Evolutionary conservation across 2,113 vertebrate species (phyloP).

Genomic region (Silurus asotus): DNA sequence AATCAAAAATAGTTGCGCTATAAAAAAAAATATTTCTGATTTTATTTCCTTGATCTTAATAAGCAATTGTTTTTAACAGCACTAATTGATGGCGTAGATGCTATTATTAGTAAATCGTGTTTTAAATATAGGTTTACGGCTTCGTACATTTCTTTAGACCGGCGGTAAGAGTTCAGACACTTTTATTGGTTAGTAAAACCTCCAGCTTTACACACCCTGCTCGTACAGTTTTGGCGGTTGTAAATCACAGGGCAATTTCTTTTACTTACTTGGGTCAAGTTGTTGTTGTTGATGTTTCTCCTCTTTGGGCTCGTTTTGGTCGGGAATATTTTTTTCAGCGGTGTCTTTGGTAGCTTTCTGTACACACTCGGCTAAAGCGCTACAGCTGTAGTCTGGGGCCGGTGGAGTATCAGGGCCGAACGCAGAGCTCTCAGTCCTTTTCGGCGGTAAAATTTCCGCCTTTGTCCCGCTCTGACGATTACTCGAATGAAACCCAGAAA

Average conservation of each 20-base stretch:
- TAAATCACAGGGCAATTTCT: conserved; percentile 95
- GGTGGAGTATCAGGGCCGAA: conserved; percentile 79
- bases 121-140: conserved; percentile 76
- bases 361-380: conserved; percentile 75
- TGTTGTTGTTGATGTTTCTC: conserved; percentile 85
- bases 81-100: conserved; percentile 21
- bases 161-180: conserved; percentile 88
- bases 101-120: conserved; percentile 57
- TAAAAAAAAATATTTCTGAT: not conserved
- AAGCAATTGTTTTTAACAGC: not conserved
- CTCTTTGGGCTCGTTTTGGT: conserved; percentile 87
- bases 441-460: conserved; percentile 78
- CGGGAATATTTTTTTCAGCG: conserved; percentile 83
- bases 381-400: conserved; percentile 79
- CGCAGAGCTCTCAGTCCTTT: conserved; percentile 81
- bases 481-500: conserved; percentile 80
- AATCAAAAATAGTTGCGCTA: not conserved
- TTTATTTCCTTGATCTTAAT: conserved; percentile 1
- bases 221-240: conserved; percentile 87
- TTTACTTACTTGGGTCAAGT: conserved; percentile 99
- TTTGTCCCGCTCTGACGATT: conserved; percentile 86
- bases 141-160: conserved; percentile 78
- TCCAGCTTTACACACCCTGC: conserved; percentile 96
- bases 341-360: conserved; percentile 78
- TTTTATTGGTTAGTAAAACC: conserved; percentile 99